Percentiles rank a stretch among this genome's conserved stretches.
Evolutionary conservation across 2,797 vertebrate species (phyloP).

Genomic region (Eulemur rubriventer): DNA sequence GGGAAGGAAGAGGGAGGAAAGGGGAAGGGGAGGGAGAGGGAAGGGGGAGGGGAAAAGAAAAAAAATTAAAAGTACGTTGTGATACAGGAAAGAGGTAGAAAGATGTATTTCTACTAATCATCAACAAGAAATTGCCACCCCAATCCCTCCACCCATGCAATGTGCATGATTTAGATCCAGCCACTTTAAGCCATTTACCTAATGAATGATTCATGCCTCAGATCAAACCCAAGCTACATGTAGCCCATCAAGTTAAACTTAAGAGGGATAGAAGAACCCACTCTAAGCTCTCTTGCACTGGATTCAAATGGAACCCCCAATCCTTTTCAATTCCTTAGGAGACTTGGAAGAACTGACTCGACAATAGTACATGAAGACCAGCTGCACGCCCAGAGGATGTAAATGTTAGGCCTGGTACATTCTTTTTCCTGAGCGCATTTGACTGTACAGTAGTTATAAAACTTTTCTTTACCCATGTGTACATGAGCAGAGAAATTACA

Average conservation of each 20-base stretch:
- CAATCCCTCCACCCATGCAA: not conserved
- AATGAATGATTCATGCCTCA: not conserved
- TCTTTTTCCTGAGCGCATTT: not conserved
- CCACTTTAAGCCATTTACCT: not conserved
- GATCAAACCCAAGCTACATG: not conserved
- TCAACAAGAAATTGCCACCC: not conserved
- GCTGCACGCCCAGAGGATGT: fast-evolving
- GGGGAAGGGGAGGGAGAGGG: too few relatives aligned
- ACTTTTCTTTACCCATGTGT: not conserved
- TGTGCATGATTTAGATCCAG: not conserved
- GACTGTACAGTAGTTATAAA: not conserved
- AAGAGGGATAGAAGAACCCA: not conserved
- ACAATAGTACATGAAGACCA: not conserved
- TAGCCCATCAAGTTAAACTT: not conserved
- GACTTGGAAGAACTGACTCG: not conserved
- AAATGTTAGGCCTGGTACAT: not conserved
- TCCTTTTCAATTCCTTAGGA: not conserved
- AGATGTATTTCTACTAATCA: not conserved
- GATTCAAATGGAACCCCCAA: not conserved
- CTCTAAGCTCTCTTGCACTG: not conserved
- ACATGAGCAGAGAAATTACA: not conserved
- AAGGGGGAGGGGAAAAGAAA: not conserved
- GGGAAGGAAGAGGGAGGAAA: fast-evolving
- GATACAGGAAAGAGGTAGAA: not conserved
- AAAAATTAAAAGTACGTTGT: not conserved